A percentile compares a stretch with the other conserved stretches of the same genome.
phyloP scores from a whole-genome alignment of 2,888 invertebrate genomes.

The Carcina quercana region DNA sequence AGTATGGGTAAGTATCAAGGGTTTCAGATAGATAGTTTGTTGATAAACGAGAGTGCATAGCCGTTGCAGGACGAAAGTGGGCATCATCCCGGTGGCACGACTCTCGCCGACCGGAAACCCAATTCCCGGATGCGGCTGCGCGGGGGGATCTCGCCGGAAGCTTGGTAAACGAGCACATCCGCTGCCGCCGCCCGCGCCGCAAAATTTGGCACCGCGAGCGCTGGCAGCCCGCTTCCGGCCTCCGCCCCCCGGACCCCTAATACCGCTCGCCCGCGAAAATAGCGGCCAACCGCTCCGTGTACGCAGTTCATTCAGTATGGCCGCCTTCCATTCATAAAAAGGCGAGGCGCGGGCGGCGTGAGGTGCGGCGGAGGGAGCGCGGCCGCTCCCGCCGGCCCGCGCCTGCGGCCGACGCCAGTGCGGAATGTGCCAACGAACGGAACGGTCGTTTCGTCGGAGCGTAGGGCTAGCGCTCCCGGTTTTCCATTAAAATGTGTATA shows the following conservation, averaged over 20 bases:
- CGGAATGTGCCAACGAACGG: constrained; percentile 73
- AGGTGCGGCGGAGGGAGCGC: constrained; percentile 68
- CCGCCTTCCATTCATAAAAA: constrained; percentile 84
- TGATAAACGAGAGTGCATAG: constrained; percentile 25
- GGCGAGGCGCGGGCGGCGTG: constrained; percentile 68
- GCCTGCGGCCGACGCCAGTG: constrained; percentile 70
- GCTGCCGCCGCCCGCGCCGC: constrained; percentile 71
- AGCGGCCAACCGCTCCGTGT: constrained; percentile 74
- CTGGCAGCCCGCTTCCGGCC: constrained; percentile 71
- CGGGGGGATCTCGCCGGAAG: constrained; percentile 72
- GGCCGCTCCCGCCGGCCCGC: constrained; percentile 68
- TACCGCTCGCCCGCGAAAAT: constrained; percentile 67
- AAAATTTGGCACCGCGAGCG: constrained; percentile 73
- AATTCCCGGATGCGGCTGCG: constrained; percentile 73
- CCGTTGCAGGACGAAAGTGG: constrained; percentile 62
- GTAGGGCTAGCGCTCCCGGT: constrained; percentile 74
- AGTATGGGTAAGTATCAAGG: too few relatives aligned
- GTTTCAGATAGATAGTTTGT: too few relatives aligned
- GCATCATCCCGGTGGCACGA: constrained; percentile 57
- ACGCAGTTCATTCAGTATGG: constrained; percentile 82
- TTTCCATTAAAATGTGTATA: constrained; percentile 76
- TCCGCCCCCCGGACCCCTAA: constrained; percentile 60
- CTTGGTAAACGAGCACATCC: constrained; percentile 73
- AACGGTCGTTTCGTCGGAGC: constrained; percentile 76
- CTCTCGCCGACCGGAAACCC: constrained; percentile 71